Conservation (phyloP, 2,888 invertebrate genomes). For the Drosophila subquinaria region DNA sequence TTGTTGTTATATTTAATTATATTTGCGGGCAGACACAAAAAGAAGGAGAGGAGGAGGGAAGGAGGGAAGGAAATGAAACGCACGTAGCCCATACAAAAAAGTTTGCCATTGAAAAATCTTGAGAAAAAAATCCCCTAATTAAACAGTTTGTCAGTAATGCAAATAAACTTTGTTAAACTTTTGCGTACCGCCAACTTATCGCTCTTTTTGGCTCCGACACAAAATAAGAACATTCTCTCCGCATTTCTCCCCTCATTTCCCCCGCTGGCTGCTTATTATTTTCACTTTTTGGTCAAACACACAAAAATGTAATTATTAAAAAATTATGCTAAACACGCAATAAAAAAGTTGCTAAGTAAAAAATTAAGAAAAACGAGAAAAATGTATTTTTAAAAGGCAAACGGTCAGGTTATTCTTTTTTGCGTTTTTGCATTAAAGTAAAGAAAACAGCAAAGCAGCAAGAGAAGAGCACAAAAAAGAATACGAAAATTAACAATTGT, state of each 20-base stretch:
- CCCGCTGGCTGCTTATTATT: slow-evolving; percentile 67
- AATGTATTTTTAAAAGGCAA: slow-evolving; percentile 78
- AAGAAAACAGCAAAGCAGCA: slow-evolving; percentile 36
- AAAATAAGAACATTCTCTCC: slow-evolving; percentile 41
- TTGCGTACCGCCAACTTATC: slow-evolving; percentile 66
- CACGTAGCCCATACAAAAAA: slow-evolving; percentile 54
- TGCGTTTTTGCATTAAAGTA: slow-evolving; percentile 46
- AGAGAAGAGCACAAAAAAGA: slow-evolving; percentile 14
- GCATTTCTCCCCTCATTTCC: background rate
- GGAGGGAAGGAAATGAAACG: slow-evolving; percentile 24
- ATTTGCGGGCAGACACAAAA: slow-evolving; percentile 39
- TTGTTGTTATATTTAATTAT: slow-evolving; percentile 63
- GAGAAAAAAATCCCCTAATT: slow-evolving; percentile 73
- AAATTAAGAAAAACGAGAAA: slow-evolving; percentile 68
- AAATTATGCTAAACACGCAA: slow-evolving; percentile 82
- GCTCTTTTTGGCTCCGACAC: slow-evolving; percentile 26
- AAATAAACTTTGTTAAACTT: slow-evolving; percentile 79
- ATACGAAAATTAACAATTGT: slow-evolving; percentile 80
- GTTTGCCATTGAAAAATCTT: slow-evolving; percentile 68
- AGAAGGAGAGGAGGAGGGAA: slow-evolving; percentile 2
- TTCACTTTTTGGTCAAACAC: slow-evolving; percentile 71
- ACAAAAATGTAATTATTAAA: slow-evolving; percentile 81
- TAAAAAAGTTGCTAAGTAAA: slow-evolving; percentile 76
- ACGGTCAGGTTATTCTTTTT: slow-evolving; percentile 67
- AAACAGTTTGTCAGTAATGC: slow-evolving; percentile 82